These are phyloP conservation scores for Hippoglossus stenolepis DNA, from an alignment of 2,113 vertebrate genomes.

Conservation along the genomic window DNA sequence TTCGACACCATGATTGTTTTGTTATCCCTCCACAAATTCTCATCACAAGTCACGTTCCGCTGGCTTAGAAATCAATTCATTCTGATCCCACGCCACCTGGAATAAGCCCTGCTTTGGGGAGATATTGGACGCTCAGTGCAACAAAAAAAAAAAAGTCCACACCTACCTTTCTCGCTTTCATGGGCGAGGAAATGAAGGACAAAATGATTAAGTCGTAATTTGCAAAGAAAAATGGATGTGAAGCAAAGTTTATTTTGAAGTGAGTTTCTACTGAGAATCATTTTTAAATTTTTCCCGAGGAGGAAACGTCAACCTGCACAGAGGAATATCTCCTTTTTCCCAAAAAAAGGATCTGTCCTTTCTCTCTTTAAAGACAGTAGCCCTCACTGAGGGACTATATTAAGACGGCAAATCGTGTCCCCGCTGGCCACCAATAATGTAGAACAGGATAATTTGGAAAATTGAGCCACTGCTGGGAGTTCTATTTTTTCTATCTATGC, in stretches of 20 bases:
- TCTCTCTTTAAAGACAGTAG: constrained; percentile 52
- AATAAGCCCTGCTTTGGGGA: constrained; percentile 63
- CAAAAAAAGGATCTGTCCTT: constrained; percentile 60
- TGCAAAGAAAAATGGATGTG: constrained; percentile 58
- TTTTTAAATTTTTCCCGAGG: constrained; percentile 40
- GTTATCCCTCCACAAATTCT: constrained; percentile 60
- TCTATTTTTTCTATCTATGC: constrained; percentile 67
- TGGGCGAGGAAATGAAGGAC: constrained; percentile 64
- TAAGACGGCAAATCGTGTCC: constrained; percentile 63
- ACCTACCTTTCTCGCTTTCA: constrained; percentile 47
- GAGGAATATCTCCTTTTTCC: constrained; percentile 73
- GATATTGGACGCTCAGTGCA: constrained; percentile 50
- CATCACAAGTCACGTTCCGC: constrained; percentile 66
- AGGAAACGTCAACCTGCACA: constrained; percentile 40
- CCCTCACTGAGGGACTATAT: constrained; percentile 58
- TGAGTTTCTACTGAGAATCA: constrained; percentile 38
- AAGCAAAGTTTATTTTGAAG: constrained; percentile 70
- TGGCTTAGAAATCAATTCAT: constrained; percentile 65
- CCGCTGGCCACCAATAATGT: constrained; percentile 58
- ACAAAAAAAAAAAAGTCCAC: constrained; percentile 31
- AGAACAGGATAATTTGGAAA: constrained; percentile 68
- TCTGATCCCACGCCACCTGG: constrained; percentile 67
- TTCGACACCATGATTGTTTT: constrained; percentile 58
- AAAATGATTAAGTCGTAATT: constrained; percentile 57
- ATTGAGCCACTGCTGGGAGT: constrained; percentile 63